A percentile compares a stretch with the other conserved stretches of the same genome.
Conservation (phyloP, 30 jellyfish, hydroid and myxozoan species). For the Cassiopea xamachana region DNA sequence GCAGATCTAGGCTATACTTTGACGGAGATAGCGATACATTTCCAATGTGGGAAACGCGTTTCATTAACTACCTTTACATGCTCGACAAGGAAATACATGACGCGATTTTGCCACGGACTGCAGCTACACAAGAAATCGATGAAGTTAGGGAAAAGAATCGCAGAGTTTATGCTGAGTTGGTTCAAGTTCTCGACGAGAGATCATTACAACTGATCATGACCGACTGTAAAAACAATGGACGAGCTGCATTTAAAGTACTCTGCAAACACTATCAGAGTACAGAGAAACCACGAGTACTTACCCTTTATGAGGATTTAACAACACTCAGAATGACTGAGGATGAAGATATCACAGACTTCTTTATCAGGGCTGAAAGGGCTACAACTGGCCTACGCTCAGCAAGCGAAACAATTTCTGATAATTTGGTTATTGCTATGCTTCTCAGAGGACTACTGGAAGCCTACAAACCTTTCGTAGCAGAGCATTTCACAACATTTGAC, state of each 20-base stretch:
- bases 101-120: no score
- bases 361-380: constrained; percentile 19
- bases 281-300: constrained; percentile 17
- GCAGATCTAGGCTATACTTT: no score
- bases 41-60: no score
- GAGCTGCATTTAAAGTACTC: constrained; percentile 11
- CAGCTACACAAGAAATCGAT: no score
- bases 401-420: neutral
- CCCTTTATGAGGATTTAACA: constrained; percentile 3
- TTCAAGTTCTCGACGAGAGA: constrained; percentile 15
- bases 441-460: constrained; percentile 28
- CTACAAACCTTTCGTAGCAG: constrained; percentile 66
- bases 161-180: neutral
- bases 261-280: constrained; percentile 20
- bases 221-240: constrained; percentile 9
- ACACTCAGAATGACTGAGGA: neutral
- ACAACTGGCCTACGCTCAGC: constrained; percentile 29
- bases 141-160: no score
- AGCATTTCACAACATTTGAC: constrained; percentile 28
- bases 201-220: constrained; percentile 10
- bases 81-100: no score
- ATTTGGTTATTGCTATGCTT: constrained; percentile 7
- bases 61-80: no score
- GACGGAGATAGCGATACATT: no score
- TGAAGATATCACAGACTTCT: neutral